phyloP scores from a whole-genome alignment of 2,888 invertebrate genomes.

The Erynnis tages region DNA sequence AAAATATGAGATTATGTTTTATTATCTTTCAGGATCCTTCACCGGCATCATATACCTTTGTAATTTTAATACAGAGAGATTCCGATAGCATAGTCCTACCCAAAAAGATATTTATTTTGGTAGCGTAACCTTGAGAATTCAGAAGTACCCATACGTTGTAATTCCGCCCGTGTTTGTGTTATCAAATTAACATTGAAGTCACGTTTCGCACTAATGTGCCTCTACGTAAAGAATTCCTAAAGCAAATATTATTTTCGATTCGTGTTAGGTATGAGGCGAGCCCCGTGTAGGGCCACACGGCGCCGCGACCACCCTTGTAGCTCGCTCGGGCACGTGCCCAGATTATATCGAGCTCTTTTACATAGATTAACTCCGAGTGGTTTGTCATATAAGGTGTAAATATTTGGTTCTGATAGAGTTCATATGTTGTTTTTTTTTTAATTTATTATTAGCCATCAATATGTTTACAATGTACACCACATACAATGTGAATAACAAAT shows the following conservation, averaged over 20 bases:
- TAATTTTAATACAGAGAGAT: too few relatives aligned
- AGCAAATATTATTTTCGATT: slow-evolving; percentile 26
- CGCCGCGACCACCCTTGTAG: slow-evolving; percentile 7
- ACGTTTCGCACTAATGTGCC: slow-evolving; percentile 12
- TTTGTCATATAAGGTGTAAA: slow-evolving; percentile 10
- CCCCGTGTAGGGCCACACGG: slow-evolving; percentile 12
- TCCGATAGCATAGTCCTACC: too few relatives aligned
- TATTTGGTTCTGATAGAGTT: not conserved
- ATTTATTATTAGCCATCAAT: too few relatives aligned
- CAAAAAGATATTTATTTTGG: too few relatives aligned
- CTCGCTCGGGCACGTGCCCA: slow-evolving; percentile 10
- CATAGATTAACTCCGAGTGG: slow-evolving; percentile 1
- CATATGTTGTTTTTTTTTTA: not conserved
- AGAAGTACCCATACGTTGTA: not conserved
- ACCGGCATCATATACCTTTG: too few relatives aligned
- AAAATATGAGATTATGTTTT: too few relatives aligned
- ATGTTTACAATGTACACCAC: too few relatives aligned
- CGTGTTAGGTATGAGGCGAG: slow-evolving; percentile 3
- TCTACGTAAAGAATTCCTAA: slow-evolving; percentile 17
- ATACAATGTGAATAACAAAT: too few relatives aligned
- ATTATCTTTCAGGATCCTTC: too few relatives aligned
- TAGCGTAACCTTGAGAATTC: not conserved
- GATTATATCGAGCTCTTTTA: slow-evolving; percentile 21
- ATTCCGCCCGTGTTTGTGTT: slow-evolving; percentile 3
- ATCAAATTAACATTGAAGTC: slow-evolving; percentile 17